Base-by-base conservation (phyloP, 2,797 vertebrate genomes). In the Pogoniulus pusillus region DNA sequence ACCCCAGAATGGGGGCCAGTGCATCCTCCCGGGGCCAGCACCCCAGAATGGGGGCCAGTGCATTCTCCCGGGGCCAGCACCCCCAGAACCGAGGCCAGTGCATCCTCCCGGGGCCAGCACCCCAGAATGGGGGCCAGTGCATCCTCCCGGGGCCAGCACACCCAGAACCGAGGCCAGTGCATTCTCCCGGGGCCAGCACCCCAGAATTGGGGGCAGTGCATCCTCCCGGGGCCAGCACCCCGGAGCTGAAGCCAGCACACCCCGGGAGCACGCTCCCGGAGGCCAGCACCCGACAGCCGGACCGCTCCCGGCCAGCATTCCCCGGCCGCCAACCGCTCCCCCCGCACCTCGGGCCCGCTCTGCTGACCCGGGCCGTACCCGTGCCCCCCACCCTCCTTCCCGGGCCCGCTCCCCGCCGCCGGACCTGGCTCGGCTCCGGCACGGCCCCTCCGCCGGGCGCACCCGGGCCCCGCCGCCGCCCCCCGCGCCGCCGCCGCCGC, bases 341-440 rank as follows among this genome's bases (percentile, higher is more conserved):
- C 45, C 9, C 41, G 55, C 35, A 10, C 32, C 34, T 45, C 58
- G 51, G 63, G 4, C 45, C 63, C 58, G 66, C 6, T 14, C 43
- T 22, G 30, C 58, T 63, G 51, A 30, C 29, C 68, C 32, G 54
- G 14, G 39, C 47, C 12, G 60, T 51, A 55, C 41, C 39, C 49
- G 27, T 35, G 17, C 11, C 27, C 2, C 68, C 13, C 39, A 15
- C 26, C 51, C 14, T 29, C 26, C 30, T 13, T 32, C 62, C 12
- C 6, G 35, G 53, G n/a, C 47, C 91, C 74, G 19, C 26, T 66
- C 41, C 45, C 59, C 35, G 54, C 69, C 63, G 47, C 59, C 2
- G 64, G 84, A 93, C 91, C 91, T 93, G 82, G 49, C 49, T 74
- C 49, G 10, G 83, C 69, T 71, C 54, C 74, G 35, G 47, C 74